These are phyloP conservation scores for Oplegnathus fasciatus DNA, from an alignment of 2,113 vertebrate species.

Conservation along the genomic window DNA sequence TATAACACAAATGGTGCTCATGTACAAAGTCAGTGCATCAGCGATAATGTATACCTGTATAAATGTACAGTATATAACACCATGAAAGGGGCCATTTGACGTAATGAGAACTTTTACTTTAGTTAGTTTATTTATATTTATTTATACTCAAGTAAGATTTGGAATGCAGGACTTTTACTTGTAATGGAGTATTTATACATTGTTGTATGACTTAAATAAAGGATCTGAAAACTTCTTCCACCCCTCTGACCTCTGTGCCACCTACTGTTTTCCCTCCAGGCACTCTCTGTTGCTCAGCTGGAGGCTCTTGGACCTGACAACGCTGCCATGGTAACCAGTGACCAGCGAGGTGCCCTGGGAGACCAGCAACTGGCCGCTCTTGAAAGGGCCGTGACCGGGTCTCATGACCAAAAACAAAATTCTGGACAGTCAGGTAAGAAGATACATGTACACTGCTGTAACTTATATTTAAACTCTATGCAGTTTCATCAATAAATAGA, in stretches of 20 bases:
- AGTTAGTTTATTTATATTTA: background rate
- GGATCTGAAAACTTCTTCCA: background rate
- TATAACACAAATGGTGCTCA: background rate
- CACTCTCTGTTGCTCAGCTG: constrained; percentile 73
- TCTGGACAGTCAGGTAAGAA: constrained; percentile 52
- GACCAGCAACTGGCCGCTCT: constrained; percentile 54
- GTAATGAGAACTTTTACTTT: background rate
- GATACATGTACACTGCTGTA: background rate
- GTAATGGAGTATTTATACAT: background rate
- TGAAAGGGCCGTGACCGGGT: constrained; percentile 26
- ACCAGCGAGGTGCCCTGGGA: constrained; percentile 58
- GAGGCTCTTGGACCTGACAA: constrained; percentile 79
- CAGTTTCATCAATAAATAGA: too few species aligned
- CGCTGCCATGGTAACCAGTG: constrained; percentile 68
- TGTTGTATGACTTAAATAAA: too few species aligned
- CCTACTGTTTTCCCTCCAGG: constrained; percentile 50
- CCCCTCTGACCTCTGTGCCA: background rate
- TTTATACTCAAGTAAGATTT: background rate
- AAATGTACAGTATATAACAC: background rate
- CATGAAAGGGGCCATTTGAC: background rate
- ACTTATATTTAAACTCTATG: too few species aligned
- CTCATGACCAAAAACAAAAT: too few species aligned
- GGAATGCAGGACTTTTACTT: background rate
- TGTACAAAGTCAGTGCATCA: background rate
- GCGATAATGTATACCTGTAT: background rate